These are phyloP conservation scores for Dinomys branickii DNA, from an alignment of 2,113 vertebrate species.

Conservation along the genomic window DNA sequence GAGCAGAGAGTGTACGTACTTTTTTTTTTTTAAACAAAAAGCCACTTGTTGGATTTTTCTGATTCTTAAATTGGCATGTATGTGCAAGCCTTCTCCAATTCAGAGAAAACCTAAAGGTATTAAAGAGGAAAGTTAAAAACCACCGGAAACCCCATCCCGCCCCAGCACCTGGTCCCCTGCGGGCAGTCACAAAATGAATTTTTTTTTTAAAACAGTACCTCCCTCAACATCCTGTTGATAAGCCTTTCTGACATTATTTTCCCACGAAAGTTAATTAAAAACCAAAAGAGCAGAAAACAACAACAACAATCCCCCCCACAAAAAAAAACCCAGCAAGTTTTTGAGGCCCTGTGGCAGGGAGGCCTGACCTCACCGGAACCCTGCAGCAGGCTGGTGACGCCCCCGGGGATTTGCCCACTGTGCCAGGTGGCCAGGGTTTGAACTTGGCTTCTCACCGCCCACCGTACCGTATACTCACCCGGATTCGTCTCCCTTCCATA, in stretches of 20 bases:
- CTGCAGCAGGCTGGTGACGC: rapidly evolving
- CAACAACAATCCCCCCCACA: neutral
- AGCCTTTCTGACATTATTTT: constrained; percentile 52
- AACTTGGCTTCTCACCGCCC: neutral
- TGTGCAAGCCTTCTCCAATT: neutral
- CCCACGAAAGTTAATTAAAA: constrained; percentile 60
- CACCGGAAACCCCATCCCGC: constrained; percentile 60
- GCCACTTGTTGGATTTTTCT: neutral
- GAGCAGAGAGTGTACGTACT: neutral
- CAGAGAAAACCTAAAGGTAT: constrained; percentile 44
- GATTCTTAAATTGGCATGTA: neutral
- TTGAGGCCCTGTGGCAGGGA: neutral
- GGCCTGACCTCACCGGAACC: neutral
- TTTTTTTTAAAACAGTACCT: constrained; percentile 24
- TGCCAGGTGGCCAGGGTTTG: neutral
- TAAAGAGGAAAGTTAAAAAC: constrained; percentile 54
- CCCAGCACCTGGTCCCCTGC: neutral
- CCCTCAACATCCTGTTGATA: constrained; percentile 44
- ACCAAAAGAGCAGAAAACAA: neutral
- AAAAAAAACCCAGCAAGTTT: neutral
- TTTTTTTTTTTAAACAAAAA: neutral
- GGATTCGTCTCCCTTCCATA: neutral
- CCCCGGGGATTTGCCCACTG: neutral
- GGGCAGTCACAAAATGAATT: constrained; percentile 1
- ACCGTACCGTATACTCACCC: neutral